Percentiles rank a stretch among this genome's conserved stretches.
phyloP scores from a whole-genome alignment of 1,140 invertebrate genomes.

The Tetramorium alpestre region DNA sequence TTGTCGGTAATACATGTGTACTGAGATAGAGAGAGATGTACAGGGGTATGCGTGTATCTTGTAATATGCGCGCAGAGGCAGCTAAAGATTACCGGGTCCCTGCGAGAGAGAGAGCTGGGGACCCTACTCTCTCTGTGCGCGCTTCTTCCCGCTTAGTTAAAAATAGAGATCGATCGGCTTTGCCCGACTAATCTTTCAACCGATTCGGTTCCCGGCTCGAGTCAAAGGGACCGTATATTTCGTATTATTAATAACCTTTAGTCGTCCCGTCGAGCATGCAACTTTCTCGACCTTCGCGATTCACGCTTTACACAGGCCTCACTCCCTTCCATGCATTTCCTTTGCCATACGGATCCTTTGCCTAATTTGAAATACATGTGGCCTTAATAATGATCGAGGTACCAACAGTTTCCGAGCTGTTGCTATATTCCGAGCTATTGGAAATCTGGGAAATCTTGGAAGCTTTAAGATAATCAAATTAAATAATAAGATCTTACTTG shows the following conservation, averaged over 20 bases:
- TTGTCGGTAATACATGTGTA: constrained; percentile 54
- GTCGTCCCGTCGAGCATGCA: constrained; percentile 39
- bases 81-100: constrained; percentile 63
- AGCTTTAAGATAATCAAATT: neutral
- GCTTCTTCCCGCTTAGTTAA: constrained; percentile 57
- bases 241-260: constrained; percentile 58
- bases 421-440: too few relatives aligned
- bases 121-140: constrained; percentile 25
- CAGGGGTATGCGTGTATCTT: constrained; percentile 63
- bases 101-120: constrained; percentile 21
- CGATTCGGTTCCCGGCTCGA: constrained; percentile 53
- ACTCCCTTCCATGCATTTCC: constrained; percentile 14
- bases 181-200: constrained; percentile 51
- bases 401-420: neutral
- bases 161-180: constrained; percentile 61
- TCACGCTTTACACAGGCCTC: constrained; percentile 19
- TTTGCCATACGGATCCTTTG: constrained; percentile 37
- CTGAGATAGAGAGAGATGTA: constrained; percentile 16
- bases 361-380: constrained; percentile 28
- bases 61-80: constrained; percentile 25
- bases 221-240: constrained; percentile 9
- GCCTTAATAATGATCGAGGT: neutral
- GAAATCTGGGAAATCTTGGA: neutral
- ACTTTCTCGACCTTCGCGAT: constrained; percentile 43
- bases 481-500: neutral